phyloP scores from a whole-genome alignment of 1,140 invertebrate genomes.

The Cyclina sinensis region DNA sequence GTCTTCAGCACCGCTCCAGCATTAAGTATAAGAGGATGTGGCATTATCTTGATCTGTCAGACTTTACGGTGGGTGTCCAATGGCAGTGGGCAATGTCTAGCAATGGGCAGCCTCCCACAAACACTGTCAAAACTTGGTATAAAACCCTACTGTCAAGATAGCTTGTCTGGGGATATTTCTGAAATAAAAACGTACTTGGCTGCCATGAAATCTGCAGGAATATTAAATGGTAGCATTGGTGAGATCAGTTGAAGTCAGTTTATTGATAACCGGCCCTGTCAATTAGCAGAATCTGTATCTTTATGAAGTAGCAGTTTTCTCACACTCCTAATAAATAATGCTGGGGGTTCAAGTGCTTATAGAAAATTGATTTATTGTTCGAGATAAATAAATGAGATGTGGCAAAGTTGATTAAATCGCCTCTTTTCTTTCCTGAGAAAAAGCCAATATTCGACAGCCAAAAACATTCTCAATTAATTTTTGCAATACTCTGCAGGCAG shows the following conservation, averaged over 20 bases:
- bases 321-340: slow-evolving; percentile 56
- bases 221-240: neutral
- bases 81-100: too few species aligned
- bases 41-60: slow-evolving; percentile 2
- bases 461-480: slow-evolving; percentile 40
- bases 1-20: neutral
- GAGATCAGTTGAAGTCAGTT: neutral
- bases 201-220: neutral
- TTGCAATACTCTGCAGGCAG: slow-evolving; percentile 15
- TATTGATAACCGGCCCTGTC: slow-evolving; percentile 54
- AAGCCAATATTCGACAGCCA: neutral
- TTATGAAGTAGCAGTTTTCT: slow-evolving; percentile 43
- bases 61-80: too few species aligned
- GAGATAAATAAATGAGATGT: slow-evolving; percentile 59
- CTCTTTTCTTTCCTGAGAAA: slow-evolving; percentile 37
- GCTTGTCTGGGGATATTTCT: neutral
- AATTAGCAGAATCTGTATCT: slow-evolving; percentile 59
- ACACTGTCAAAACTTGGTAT: neutral
- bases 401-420: slow-evolving; percentile 48
- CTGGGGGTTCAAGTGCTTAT: slow-evolving; percentile 49
- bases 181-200: neutral
- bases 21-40: neutral
- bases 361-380: slow-evolving; percentile 69
- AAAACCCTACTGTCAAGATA: neutral
- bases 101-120: too few species aligned